Base-by-base conservation (phyloP, 2,888 invertebrate genomes). In the Orthosia gracilis region DNA sequence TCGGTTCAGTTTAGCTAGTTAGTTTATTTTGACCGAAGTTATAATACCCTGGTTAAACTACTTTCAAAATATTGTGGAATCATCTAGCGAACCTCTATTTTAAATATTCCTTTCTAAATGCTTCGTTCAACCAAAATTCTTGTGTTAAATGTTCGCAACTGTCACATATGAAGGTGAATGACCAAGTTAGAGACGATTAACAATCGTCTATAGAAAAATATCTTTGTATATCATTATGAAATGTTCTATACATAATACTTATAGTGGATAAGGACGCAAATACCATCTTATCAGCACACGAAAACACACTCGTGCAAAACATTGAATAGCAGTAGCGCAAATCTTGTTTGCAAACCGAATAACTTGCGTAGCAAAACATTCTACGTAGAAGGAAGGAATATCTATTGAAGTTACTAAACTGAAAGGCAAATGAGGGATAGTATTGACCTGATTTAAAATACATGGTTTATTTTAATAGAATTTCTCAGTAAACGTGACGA, bases 401-500 rank as follows among this genome's bases (percentile, higher is more conserved):
- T 55, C n/a, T 21, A 31, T 55, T n/a, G 21, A 5, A 40, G 58
- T 57, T 26, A 49, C 18, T 54, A 55, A 18, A 52, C 64, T n/a
- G 12, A 7, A 40, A 40, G 40, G 12, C 47, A 69, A 13, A 52
- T 54, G 31, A 52, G 11, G 7, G 54, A 57, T 18, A 55, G 23
- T 49, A 52, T n/a, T 57, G 40, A 3, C 63, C 50, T 68, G 50
- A 73, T 64, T 68, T 40, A 40, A 58, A 69, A 63, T 67, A 31
- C 31, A 50, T 67, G 52, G 54, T 26, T 21, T 23, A 73, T 79
- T 81, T 73, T 59, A 77, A 59, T 71, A 65, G 21, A 64, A 69
- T 62, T 85, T 76, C 78, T 69, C 23, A 45, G 73, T 82, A 75
- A 82, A 57, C 75, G 66, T 79, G 76, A 69, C 74, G 61, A 59